Evolutionary conservation across 2,797 vertebrate genomes (phyloP).

Genomic region (Anguilla megastoma): DNA sequence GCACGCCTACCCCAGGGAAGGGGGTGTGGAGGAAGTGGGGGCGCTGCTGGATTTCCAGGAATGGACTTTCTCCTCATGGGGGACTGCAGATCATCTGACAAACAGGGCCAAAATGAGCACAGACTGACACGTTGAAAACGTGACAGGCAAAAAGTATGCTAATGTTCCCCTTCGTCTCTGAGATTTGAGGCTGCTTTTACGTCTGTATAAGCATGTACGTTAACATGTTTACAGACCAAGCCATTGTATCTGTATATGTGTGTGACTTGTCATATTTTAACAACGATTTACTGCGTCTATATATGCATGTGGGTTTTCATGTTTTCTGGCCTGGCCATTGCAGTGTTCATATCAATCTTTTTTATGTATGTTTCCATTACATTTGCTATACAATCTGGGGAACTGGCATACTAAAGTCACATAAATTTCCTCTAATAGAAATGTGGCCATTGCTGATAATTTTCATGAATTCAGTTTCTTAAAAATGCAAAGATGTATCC

Average conservation of each 20-base stretch:
- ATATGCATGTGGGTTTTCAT: not conserved
- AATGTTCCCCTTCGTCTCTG: slow-evolving; percentile 58
- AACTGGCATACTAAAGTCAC: not conserved
- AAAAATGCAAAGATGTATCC: not conserved
- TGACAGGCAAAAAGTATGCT: slow-evolving; percentile 43
- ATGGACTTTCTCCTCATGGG: slow-evolving; percentile 51
- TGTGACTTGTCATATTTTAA: not conserved
- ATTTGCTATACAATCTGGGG: not conserved
- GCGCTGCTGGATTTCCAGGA: slow-evolving; percentile 57
- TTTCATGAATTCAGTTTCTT: slow-evolving; percentile 38
- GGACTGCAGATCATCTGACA: slow-evolving; percentile 36
- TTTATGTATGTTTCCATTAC: not conserved
- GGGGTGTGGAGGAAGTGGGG: slow-evolving; percentile 59
- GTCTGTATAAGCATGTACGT: not conserved
- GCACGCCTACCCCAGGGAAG: slow-evolving; percentile 48
- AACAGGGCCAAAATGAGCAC: slow-evolving; percentile 4
- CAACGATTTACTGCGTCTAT: not conserved
- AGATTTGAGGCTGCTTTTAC: slow-evolving; percentile 50
- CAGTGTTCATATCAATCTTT: not conserved
- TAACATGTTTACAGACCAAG: not conserved
- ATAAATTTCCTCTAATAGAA: not conserved
- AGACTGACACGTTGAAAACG: slow-evolving; percentile 16
- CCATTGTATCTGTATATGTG: not conserved
- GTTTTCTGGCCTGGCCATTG: not conserved
- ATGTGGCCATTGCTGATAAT: slow-evolving; percentile 46